Evolutionary conservation across 2,888 invertebrate genomes (phyloP), one percentile per base, ranked within the genome.

Genomic region (Eristalis pertinax): DNA sequence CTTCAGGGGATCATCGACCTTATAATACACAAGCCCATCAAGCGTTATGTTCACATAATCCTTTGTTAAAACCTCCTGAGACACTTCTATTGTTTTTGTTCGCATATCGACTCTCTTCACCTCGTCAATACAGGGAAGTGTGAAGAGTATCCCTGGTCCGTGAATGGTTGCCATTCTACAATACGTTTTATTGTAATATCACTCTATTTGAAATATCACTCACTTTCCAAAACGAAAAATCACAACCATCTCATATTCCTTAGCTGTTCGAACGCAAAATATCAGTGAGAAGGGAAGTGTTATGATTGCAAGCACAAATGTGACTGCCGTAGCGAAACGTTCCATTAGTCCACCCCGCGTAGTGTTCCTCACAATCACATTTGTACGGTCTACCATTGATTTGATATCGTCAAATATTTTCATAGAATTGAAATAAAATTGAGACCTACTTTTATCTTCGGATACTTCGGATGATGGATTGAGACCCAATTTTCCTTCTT

Each of bases 31-130:
- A 0, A 96, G 96, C 0, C 98, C 98, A 90, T 98, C 98, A 0
- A 98, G 97, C 19, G 96, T 96, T 7, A 98, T 97, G 0, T 98
- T 98, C 41, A 98, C 98, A 0, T 97, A 97, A 93, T 98, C 98
- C 93, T 96, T 96, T 38, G 97, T 97, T 76, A 98, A 94, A 70
- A 93, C 94, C 91, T 95, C 95, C 90, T 95, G 95, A 4, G 95
- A 94, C 22, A 95, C 94, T 91, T 95, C 94, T 90, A 95, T 94
- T 0, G 95, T 94, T 5, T 94, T 93, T 1, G 94, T 94, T 69
- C 95, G 93, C 81, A 95, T 92, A 90, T 95, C 95, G 13, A 95
- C 94, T 90, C 92, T 94, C 1, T 93, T 92, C 91, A 93, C 94
- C 15, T 91, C 91, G 89, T 95, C 95, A 73, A 95, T 94, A 90